Evolutionary conservation across 2,797 vertebrate species (phyloP).

Genomic region (Neosilurus mollespiculum): DNA sequence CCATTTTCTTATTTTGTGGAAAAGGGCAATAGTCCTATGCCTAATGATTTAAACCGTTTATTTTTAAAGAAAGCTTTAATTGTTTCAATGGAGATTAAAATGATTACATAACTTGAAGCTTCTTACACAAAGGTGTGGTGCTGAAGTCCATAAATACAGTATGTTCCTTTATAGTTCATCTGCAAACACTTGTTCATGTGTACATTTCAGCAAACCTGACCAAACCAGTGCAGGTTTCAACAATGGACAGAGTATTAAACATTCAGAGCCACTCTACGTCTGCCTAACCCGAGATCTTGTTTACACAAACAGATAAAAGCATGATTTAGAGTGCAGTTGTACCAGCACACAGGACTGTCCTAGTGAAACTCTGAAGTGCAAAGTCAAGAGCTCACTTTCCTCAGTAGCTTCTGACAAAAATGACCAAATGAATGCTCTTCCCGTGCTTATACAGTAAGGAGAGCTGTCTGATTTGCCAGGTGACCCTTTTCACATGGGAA

Average conservation of each 20-base stretch:
- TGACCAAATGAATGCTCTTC: too few relatives aligned
- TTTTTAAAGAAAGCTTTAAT: too few relatives aligned
- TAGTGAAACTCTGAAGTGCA: background rate
- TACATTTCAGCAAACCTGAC: background rate
- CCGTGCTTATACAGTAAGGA: too few relatives aligned
- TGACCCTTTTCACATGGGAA: background rate
- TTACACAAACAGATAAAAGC: slow-evolving; percentile 15
- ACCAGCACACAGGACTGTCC: background rate
- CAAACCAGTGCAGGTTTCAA: background rate
- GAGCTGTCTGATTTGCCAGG: background rate
- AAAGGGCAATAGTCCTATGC: background rate
- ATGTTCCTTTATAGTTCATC: background rate
- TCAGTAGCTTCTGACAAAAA: background rate
- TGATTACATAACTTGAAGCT: background rate
- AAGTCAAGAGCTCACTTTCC: slow-evolving; percentile 1
- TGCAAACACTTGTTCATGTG: too few relatives aligned
- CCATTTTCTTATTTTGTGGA: background rate
- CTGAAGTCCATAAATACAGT: background rate
- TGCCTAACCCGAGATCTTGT: background rate
- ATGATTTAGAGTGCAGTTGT: background rate
- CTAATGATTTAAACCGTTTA: background rate
- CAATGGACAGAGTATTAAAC: background rate
- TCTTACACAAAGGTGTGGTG: background rate
- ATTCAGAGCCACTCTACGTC: background rate
- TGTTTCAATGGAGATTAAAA: background rate